Percentiles rank a stretch among this genome's conserved stretches.
These are phyloP conservation scores for Sus cebifrons DNA, from an alignment of 2,797 vertebrate species.

Conservation along the genomic window DNA sequence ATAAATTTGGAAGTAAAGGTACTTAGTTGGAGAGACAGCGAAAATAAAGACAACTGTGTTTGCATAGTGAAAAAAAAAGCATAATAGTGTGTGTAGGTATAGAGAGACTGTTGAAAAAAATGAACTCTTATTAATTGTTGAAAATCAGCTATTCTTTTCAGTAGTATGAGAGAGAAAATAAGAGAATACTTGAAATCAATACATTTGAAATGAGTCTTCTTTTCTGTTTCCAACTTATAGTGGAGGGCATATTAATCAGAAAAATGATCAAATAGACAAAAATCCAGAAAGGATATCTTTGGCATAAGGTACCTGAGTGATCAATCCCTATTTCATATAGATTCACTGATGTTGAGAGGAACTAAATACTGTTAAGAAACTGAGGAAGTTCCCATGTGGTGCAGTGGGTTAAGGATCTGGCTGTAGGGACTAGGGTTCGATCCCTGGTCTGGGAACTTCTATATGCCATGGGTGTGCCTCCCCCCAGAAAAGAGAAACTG, in stretches of 20 bases:
- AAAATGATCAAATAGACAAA: conserved; percentile 47
- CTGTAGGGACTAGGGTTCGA: too few species aligned
- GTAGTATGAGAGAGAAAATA: neutral
- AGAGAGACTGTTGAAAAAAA: neutral
- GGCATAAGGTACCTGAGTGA: neutral
- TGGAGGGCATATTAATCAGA: neutral
- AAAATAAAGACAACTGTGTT: too few species aligned
- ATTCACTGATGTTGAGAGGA: neutral
- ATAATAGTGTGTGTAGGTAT: neutral
- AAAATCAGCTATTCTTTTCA: conserved; percentile 14
- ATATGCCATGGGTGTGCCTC: too few species aligned
- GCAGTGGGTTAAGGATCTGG: too few species aligned
- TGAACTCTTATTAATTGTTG: neutral
- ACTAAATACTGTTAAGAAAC: conserved; percentile 1
- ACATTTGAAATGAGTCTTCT: neutral
- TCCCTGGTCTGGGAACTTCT: too few species aligned
- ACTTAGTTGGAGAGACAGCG: too few species aligned
- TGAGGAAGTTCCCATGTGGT: neutral
- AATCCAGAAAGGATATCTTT: neutral
- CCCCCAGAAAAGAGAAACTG: neutral
- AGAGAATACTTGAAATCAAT: neutral
- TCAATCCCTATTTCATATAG: neutral
- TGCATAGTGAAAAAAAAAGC: too few species aligned
- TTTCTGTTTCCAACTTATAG: neutral
- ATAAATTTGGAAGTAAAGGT: neutral